A percentile compares a stretch with the other conserved stretches of the same genome.
Evolutionary conservation across 2,113 vertebrate genomes (phyloP).

Genomic region (Baryphthengus martii): DNA sequence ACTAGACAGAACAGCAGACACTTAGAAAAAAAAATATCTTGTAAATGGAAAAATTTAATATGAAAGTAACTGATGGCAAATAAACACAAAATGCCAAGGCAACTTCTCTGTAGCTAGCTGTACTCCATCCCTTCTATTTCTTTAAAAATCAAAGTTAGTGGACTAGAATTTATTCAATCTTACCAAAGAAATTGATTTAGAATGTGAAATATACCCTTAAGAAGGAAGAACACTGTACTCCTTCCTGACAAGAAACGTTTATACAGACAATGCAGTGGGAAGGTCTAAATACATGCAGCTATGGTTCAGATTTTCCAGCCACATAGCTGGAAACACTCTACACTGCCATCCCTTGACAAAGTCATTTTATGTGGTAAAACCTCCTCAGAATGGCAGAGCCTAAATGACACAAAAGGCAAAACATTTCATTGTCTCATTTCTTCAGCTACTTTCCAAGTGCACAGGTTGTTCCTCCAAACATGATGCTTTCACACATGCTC

Average conservation of each 20-base stretch:
- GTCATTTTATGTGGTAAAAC: neutral
- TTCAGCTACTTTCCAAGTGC: neutral
- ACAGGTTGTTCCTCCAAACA: neutral
- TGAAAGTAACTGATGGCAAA: neutral
- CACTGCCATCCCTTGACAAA: neutral
- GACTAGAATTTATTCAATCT: constrained; percentile 16
- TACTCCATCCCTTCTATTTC: neutral
- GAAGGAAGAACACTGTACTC: neutral
- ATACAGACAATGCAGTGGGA: neutral
- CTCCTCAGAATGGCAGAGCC: neutral
- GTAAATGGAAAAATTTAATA: constrained; percentile 39
- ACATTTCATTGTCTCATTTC: neutral
- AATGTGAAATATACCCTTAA: neutral
- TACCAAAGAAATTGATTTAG: neutral
- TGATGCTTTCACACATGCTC: neutral
- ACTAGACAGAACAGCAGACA: neutral
- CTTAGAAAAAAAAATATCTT: neutral
- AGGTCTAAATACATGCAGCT: neutral
- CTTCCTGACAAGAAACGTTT: neutral
- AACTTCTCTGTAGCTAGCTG: neutral
- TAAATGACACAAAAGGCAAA: neutral
- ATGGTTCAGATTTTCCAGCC: neutral
- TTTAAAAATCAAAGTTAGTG: neutral
- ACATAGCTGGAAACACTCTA: neutral
- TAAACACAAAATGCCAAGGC: neutral